Conservation (phyloP, 1,140 invertebrate genomes). For the Lepidotrigona ventralis region DNA sequence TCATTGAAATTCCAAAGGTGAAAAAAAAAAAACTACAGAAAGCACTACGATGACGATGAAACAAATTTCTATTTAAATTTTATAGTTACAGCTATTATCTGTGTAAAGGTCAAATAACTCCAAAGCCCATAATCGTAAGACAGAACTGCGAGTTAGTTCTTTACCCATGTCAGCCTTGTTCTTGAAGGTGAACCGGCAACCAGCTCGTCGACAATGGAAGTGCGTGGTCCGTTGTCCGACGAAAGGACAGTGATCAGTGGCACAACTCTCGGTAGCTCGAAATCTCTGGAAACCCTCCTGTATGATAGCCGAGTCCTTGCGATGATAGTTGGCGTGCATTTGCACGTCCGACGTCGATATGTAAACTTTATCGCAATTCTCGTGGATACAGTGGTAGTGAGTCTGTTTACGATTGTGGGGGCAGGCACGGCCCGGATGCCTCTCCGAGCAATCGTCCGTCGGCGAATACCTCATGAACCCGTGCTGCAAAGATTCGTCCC, state of each 20-base stretch:
- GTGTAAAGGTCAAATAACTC: too few species aligned
- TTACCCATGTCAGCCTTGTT: conserved; percentile 99
- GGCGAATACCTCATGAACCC: conserved; percentile 98
- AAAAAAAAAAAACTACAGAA: too few species aligned
- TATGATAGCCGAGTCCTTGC: conserved; percentile 98
- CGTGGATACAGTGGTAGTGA: conserved; percentile 98
- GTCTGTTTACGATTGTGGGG: conserved; percentile 98
- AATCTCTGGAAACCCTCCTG: conserved; percentile 97
- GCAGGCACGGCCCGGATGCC: conserved; percentile 86
- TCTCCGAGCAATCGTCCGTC: conserved; percentile 93
- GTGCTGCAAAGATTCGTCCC: conserved; percentile 97
- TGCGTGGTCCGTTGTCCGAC: conserved; percentile 98
- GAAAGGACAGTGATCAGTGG: conserved; percentile 92
- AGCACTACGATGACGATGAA: too few species aligned
- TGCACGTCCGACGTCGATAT: conserved; percentile 99
- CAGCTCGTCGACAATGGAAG: conserved; percentile 95
- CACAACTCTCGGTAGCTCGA: conserved; percentile 95
- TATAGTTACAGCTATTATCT: too few species aligned
- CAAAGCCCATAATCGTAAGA: neutral
- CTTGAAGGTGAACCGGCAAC: conserved; percentile 97
- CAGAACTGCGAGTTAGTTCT: conserved; percentile 64
- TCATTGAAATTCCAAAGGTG: too few species aligned
- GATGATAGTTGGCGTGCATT: conserved; percentile 99
- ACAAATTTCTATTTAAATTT: too few species aligned
- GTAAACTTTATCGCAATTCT: conserved; percentile 98